A percentile compares a stretch with the other conserved stretches of the same genome.
Evolutionary conservation across 2,888 invertebrate genomes (phyloP).

Genomic region (Lepidocyrtinus sp.): DNA sequence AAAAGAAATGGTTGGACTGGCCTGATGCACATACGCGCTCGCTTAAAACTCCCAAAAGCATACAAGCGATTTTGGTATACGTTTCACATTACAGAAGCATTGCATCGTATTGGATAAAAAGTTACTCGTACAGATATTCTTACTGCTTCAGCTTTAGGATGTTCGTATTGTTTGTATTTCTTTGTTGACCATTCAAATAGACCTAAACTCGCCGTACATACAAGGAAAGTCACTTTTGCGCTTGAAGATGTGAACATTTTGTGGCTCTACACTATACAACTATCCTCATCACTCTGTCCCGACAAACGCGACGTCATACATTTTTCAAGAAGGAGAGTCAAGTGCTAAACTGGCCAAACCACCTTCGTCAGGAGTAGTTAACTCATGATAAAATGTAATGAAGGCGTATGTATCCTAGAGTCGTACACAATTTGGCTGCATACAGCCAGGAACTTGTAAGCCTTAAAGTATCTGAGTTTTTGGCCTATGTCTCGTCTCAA

Average conservation of each 20-base stretch:
- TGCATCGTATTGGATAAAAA: neutral
- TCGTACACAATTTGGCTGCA: neutral
- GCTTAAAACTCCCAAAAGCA: neutral
- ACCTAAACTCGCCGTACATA: constrained; percentile 14
- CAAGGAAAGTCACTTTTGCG: constrained; percentile 17
- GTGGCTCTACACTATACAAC: constrained; percentile 17
- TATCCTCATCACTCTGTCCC: neutral
- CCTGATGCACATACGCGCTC: neutral
- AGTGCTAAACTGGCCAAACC: constrained; percentile 55
- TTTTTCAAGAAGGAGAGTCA: constrained; percentile 40
- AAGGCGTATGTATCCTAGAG: constrained; percentile 1
- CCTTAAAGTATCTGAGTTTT: neutral
- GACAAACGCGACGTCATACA: constrained; percentile 32
- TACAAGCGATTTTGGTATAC: too few relatives aligned
- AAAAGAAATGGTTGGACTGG: neutral
- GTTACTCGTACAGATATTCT: neutral
- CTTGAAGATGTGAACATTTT: constrained; percentile 5
- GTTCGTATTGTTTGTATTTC: too few relatives aligned
- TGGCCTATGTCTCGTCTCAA: neutral
- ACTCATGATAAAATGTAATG: constrained; percentile 7
- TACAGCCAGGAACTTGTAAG: neutral
- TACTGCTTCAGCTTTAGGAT: neutral
- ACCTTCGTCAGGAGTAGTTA: constrained; percentile 39
- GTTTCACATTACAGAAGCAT: neutral
- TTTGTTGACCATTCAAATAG: constrained; percentile 23